Conservation (phyloP, 1,140 invertebrate species). For the Caenorhabditis briggsae region DNA sequence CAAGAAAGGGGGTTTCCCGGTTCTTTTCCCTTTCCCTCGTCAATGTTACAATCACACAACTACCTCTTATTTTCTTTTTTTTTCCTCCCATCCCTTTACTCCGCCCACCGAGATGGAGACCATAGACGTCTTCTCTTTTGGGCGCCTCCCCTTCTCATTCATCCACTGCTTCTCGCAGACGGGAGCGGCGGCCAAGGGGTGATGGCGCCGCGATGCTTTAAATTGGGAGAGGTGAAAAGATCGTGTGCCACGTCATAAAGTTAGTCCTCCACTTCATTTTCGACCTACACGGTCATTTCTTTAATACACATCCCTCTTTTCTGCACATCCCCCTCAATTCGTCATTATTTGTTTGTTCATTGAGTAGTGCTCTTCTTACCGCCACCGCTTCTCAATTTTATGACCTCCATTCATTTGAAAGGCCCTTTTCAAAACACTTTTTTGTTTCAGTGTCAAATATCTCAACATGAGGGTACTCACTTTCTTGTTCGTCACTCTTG, state of each 20-base stretch:
- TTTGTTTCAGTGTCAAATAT: constrained; percentile 54
- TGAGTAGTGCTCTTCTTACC: constrained; percentile 1
- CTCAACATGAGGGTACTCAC: constrained; percentile 62
- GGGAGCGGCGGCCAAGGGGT: not conserved
- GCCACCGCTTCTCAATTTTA: not conserved
- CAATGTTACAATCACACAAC: constrained; percentile 47
- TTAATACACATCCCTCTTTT: not conserved
- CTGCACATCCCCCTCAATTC: constrained; percentile 32
- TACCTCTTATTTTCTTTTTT: constrained; percentile 2
- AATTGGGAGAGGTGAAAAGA: not conserved
- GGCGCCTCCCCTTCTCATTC: constrained; percentile 42
- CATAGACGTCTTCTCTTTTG: constrained; percentile 19
- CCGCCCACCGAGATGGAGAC: constrained; percentile 9
- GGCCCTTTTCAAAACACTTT: not conserved
- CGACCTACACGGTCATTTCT: not conserved
- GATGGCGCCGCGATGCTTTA: not conserved
- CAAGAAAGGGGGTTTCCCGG: not conserved
- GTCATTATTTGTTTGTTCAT: constrained; percentile 38
- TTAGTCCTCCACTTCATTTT: not conserved
- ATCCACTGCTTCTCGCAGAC: not conserved
- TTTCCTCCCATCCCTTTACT: not conserved
- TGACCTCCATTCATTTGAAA: not conserved
- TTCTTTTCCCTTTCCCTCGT: not conserved
- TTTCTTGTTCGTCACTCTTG: constrained; percentile 56
- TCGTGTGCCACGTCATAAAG: constrained; percentile 15